Evolutionary conservation across 2,888 invertebrate species (phyloP), one percentile per base, ranked within the genome.

Genomic region (Rhyacophila evoluta): DNA sequence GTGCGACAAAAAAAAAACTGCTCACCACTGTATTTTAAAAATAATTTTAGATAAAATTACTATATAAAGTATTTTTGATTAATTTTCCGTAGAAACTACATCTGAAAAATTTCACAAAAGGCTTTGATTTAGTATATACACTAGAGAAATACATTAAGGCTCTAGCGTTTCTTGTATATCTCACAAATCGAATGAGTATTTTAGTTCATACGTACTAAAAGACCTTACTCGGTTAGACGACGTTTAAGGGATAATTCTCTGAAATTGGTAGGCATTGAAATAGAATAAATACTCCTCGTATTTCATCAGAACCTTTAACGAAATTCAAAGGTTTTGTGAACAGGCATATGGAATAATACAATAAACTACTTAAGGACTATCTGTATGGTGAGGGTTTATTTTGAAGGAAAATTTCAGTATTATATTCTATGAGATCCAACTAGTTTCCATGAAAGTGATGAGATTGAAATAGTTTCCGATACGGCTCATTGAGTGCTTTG

Each of bases 261-360:
- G 25, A 55, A 55, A 55, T 55, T 55, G 25, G 55, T 55, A 19
- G 55, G 25, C 55, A 55, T 55, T 55, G 55, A 55, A 55, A 55
- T 55, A 19, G 25, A 55, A 55, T 55, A 55, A 55, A 55, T 55
- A 55, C 25, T 25, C 1, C 55, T 12, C 55, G 15, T 55, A 55
- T 55, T 25, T 55, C 55, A 55, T 55, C 55, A 55, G 19, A 6
- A 19, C 55, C 19, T 55, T 55, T 55, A 55, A 55, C 55, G 55
- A 55, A 55, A 55, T 55, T 55, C 15, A 55, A 55, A 19, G 55
- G 55, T 55, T 55, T 55, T 4, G 25, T 55, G 55, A 55, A 55
- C 19, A 55, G 19, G 10, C 25, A 8, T 25, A 55, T 55, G 55
- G 8, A 19, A 8, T 25, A 55, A 55, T 55, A 55, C 55, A 25